Evolutionary conservation across 2,888 invertebrate species (phyloP), one percentile per base, ranked within the genome.

Genomic region (Drosophila longiperda): DNA sequence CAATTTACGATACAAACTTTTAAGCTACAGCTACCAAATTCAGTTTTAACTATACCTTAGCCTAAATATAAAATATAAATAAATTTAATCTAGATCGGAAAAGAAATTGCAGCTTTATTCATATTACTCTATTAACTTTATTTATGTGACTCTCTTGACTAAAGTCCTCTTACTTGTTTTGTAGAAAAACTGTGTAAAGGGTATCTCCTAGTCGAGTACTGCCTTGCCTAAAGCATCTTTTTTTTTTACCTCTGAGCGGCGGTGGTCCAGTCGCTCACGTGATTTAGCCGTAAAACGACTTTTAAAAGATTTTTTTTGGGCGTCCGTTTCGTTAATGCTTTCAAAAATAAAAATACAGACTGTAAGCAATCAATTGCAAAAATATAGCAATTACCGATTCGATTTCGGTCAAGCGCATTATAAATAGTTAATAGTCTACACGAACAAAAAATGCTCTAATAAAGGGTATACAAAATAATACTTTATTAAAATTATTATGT

Each of bases 251-350:
- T 42, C 59, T 15, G 45, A 40, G 9, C n/a, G 33, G 60, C 45
- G 62, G 75, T 45, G 58, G 75, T 61, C 63, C 53, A 52, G 53
- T 62, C 59, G 53, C 60, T 82, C 80, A 80, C 80, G 80, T 82
- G 83, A 79, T 67, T 75, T 71, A 79, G 49, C 38, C 17, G 68
- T 73, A 75, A 81, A 84, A 90, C 90, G 73, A 83, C 90, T 87
- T 87, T 90, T 87, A 54, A 82, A 76, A 77, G 50, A 11, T 17
- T 23, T 23, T 17, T 33, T 53, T 57, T 66, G 68, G 12, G 67
- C 52, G 36, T 62, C 50, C 68, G 66, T 73, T 62, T 77, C 58
- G 48, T 49, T 64, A 61, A 66, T 48, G 75, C 67, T 77, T 77
- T 76, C 66, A 66, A 75, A 76, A 63, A 61, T 29, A 48, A 53